A percentile compares a stretch with the other conserved stretches of the same genome.
phyloP scores from a whole-genome alignment of 1,140 invertebrate genomes.

The Hyposmocoma kahamanoa region DNA sequence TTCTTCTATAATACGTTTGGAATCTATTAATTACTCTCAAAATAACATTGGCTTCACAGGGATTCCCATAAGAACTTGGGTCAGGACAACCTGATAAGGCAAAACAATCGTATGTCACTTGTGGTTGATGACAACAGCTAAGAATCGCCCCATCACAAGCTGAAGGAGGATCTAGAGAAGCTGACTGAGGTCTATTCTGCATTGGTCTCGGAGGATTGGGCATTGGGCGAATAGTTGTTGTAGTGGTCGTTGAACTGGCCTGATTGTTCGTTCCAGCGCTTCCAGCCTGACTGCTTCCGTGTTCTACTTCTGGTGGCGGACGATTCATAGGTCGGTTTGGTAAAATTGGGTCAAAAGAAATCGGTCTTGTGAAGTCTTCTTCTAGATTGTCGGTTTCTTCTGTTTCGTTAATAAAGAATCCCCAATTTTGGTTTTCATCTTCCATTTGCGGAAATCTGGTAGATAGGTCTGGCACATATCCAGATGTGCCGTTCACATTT shows the following conservation, averaged over 20 bases:
- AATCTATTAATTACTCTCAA: conserved; percentile 68
- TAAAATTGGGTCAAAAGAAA: conserved; percentile 26
- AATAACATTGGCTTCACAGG: conserved; percentile 73
- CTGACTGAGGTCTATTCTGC: conserved; percentile 16
- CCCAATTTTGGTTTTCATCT: conserved; percentile 38
- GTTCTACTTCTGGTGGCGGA: conserved; percentile 17
- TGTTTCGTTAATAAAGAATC: conserved; percentile 16
- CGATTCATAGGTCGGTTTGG: conserved; percentile 16
- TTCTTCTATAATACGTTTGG: conserved; percentile 64
- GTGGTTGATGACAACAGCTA: conserved; percentile 75
- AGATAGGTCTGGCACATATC: background rate
- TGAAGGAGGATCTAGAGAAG: conserved; percentile 35
- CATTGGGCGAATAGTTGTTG: conserved; percentile 2
- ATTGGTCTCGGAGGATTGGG: background rate
- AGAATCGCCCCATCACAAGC: conserved; percentile 80
- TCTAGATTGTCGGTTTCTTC: conserved; percentile 16
- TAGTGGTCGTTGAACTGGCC: conserved; percentile 6
- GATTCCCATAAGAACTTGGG: conserved; percentile 77
- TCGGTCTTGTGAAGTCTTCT: conserved; percentile 18
- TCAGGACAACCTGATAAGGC: conserved; percentile 78
- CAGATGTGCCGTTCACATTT: background rate
- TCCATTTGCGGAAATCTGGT: conserved; percentile 31
- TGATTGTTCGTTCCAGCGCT: background rate
- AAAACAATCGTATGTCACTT: conserved; percentile 75
- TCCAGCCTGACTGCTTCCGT: conserved; percentile 15